Evolutionary conservation across 2,888 invertebrate genomes (phyloP).

Genomic region (Apocheima hispidaria): DNA sequence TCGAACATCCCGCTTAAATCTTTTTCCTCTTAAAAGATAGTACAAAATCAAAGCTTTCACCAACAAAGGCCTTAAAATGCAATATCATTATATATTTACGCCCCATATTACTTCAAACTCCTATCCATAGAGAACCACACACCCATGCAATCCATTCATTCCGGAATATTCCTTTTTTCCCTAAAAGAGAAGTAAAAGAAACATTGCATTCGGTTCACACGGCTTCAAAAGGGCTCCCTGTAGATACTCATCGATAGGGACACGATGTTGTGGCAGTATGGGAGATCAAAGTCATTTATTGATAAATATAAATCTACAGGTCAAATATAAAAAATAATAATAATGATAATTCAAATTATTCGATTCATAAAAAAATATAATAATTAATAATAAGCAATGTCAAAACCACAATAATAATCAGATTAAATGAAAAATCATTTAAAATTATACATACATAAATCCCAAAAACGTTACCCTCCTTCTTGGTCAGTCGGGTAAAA

Average conservation of each 20-base stretch:
- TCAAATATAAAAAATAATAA: no score
- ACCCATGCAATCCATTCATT: constrained; percentile 47
- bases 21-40: neutral
- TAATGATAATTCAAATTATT: no score
- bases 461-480: no score
- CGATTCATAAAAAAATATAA: no score
- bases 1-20: neutral
- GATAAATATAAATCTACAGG: no score
- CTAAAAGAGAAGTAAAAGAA: constrained; percentile 43
- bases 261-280: constrained; percentile 24
- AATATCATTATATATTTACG: constrained; percentile 23
- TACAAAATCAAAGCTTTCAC: constrained; percentile 3
- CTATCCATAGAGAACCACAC: constrained; percentile 34
- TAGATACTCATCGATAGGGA: constrained; percentile 51
- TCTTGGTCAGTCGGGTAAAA: no score
- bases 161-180: constrained; percentile 41
- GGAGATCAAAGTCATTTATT: neutral
- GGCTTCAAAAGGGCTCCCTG: constrained; percentile 42
- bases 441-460: no score
- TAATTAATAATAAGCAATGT: no score
- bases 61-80: constrained; percentile 13
- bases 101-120: constrained; percentile 7
- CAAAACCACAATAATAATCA: no score
- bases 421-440: no score
- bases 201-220: constrained; percentile 43